A percentile compares a stretch with the other conserved stretches of the same genome.
Conservation (phyloP, 2,888 invertebrate species). For the Mimas tiliae region DNA sequence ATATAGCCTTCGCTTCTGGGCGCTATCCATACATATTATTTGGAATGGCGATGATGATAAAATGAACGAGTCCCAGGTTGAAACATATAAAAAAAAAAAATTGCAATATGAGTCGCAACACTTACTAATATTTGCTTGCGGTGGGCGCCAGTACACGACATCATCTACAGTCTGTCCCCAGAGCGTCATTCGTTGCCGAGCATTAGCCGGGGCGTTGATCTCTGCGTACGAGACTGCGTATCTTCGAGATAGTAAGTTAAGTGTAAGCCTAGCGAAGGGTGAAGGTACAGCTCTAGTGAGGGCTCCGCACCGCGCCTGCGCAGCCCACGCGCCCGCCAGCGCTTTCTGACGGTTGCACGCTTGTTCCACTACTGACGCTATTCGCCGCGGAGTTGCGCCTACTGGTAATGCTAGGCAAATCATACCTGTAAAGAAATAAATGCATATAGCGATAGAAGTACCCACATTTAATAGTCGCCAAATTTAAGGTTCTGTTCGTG, state of each 20-base stretch:
- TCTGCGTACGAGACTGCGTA: conserved; percentile 88
- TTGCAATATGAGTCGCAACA: conserved; percentile 35
- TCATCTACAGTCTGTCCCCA: conserved; percentile 87
- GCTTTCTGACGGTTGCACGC: conserved; percentile 79
- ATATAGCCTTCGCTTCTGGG: too few species aligned
- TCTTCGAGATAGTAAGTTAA: conserved; percentile 87
- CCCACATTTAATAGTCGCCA: too few species aligned
- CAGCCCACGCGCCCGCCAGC: conserved; percentile 81
- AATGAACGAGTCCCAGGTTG: too few species aligned
- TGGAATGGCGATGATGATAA: too few species aligned
- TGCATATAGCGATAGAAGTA: neutral
- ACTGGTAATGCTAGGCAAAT: conserved; percentile 87
- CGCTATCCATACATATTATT: too few species aligned
- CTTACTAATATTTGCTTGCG: conserved; percentile 91
- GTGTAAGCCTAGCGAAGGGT: conserved; percentile 71
- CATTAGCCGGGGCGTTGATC: conserved; percentile 70
- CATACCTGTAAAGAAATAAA: conserved; percentile 72
- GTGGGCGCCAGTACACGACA: conserved; percentile 89
- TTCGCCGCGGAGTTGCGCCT: conserved; percentile 71
- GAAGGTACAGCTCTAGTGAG: conserved; percentile 87
- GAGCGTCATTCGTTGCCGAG: conserved; percentile 77
- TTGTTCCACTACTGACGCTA: conserved; percentile 59
- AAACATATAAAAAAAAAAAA: too few species aligned
- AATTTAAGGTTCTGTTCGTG: too few species aligned
- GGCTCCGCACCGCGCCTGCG: conserved; percentile 78